Conservation (phyloP, 2,113 vertebrate genomes). For the Lycaon pictus region DNA sequence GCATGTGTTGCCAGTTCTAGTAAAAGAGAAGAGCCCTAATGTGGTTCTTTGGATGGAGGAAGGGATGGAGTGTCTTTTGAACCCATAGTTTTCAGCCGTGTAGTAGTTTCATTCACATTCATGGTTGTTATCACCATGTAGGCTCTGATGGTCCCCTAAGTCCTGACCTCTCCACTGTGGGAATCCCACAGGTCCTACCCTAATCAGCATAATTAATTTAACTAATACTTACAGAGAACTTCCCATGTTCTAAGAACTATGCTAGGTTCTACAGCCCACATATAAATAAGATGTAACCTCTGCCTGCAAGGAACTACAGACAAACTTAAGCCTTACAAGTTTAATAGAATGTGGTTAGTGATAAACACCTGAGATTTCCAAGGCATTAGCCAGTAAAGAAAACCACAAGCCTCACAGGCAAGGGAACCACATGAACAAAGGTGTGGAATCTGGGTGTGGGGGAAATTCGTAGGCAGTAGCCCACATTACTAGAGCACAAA, state of each 20-base stretch:
- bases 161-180: neutral
- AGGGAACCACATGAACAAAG: conserved; percentile 30
- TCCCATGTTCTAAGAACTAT: neutral
- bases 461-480: neutral
- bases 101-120: neutral
- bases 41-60: neutral
- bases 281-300: neutral
- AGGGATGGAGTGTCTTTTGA: neutral
- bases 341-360: conserved; percentile 25
- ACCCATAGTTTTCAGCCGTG: neutral
- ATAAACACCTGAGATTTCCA: neutral
- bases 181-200: neutral
- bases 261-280: neutral
- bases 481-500: neutral
- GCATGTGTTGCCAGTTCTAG: neutral
- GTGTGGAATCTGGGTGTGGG: conserved; percentile 26
- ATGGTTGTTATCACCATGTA: neutral
- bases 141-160: neutral
- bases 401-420: neutral
- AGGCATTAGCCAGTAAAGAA: neutral
- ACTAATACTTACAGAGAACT: neutral
- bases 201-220: neutral
- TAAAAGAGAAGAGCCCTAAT: neutral
- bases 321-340: neutral
- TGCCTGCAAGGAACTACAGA: conserved; percentile 37